Conservation (phyloP, 2,888 invertebrate species). For the Acholoe squamosa region DNA sequence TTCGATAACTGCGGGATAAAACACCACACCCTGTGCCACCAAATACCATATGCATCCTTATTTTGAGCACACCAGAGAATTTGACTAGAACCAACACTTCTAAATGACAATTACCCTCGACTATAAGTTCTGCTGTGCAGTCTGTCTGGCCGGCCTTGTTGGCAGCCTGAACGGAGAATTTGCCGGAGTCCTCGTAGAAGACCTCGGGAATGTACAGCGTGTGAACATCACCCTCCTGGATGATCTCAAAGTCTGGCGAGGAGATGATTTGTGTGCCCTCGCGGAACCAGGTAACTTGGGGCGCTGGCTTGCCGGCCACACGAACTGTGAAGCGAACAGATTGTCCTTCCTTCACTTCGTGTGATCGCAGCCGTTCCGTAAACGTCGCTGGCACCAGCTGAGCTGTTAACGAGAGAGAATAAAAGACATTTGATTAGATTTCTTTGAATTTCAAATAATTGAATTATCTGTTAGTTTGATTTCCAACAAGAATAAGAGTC, state of each 20-base stretch:
- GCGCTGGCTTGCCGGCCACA: conserved; percentile 80
- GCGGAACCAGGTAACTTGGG: conserved; percentile 82
- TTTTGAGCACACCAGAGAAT: not conserved
- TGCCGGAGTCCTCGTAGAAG: conserved; percentile 83
- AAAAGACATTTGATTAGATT: not conserved
- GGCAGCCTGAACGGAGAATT: conserved; percentile 81
- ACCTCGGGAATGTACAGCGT: conserved; percentile 88
- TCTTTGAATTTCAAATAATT: too few relatives aligned
- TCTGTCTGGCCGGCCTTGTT: conserved; percentile 84
- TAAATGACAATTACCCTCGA: conserved; percentile 81
- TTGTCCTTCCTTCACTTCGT: conserved; percentile 85
- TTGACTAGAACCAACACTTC: too few relatives aligned
- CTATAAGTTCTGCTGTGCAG: conserved; percentile 91
- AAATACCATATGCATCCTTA: too few relatives aligned
- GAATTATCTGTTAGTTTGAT: too few relatives aligned
- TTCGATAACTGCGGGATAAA: too few relatives aligned
- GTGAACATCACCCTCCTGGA: conserved; percentile 87
- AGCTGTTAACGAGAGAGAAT: conserved; percentile 84
- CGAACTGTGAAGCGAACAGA: conserved; percentile 80
- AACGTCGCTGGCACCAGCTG: conserved; percentile 92
- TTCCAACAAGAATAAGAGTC: too few relatives aligned
- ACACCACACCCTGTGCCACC: too few relatives aligned
- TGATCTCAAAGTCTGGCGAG: conserved; percentile 81
- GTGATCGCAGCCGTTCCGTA: conserved; percentile 90
- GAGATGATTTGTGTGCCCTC: conserved; percentile 83